phyloP scores from a whole-genome alignment of 2,113 vertebrate genomes.

The Cavia aperea region DNA sequence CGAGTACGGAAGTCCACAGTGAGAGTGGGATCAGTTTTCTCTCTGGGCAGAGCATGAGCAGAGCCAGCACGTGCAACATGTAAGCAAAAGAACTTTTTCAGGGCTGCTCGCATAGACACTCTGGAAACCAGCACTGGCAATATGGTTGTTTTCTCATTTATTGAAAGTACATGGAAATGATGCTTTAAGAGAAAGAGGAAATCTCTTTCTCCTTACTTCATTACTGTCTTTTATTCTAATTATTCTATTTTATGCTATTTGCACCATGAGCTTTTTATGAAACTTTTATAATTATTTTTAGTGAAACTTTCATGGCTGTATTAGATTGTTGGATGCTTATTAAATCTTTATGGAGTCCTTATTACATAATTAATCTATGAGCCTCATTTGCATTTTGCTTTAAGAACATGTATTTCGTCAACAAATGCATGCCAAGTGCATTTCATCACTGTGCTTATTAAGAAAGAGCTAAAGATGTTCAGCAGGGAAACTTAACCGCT shows the following conservation, averaged over 20 bases:
- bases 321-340: background rate
- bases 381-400: background rate
- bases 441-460: background rate
- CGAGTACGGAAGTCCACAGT: background rate
- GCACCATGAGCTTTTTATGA: background rate
- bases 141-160: background rate
- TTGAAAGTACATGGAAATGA: conserved; percentile 2
- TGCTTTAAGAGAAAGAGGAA: background rate
- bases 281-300: conserved; percentile 42
- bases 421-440: background rate
- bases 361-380: conserved; percentile 6
- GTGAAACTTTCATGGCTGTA: background rate
- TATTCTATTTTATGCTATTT: background rate
- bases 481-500: background rate
- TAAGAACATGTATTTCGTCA: conserved; percentile 38
- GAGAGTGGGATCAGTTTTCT: background rate
- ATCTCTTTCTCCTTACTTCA: background rate
- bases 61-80: background rate
- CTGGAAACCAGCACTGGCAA: background rate
- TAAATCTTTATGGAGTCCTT: conserved; percentile 40
- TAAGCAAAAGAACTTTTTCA: background rate
- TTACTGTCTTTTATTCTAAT: background rate
- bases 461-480: background rate
- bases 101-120: rapidly evolving
- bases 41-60: background rate